phyloP scores from a whole-genome alignment of 2,888 invertebrate genomes.

The Hydropsyche betteni region DNA sequence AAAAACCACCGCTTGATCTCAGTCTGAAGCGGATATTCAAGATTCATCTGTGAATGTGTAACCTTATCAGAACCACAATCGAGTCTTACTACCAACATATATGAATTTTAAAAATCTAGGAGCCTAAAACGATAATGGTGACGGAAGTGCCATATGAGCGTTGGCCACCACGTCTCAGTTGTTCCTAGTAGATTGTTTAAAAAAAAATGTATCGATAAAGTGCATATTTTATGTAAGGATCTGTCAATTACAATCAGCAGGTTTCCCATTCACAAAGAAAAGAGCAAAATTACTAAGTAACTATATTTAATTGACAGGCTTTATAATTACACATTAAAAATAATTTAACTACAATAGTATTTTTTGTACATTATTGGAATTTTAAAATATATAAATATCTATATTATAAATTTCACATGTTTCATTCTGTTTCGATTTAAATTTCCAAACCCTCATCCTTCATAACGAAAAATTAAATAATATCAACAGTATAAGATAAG shows the following conservation, averaged over 20 bases:
- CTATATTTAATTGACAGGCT: constrained; percentile 55
- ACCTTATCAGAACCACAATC: constrained; percentile 15
- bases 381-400: constrained; percentile 76
- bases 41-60: constrained; percentile 27
- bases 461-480: background rate
- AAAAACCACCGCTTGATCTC: constrained; percentile 39
- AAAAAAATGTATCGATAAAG: constrained; percentile 32
- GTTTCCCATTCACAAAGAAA: constrained; percentile 56
- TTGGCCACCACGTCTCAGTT: constrained; percentile 58
- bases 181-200: constrained; percentile 64
- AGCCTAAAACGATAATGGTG: constrained; percentile 38
- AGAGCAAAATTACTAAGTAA: constrained; percentile 47
- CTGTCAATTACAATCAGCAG: constrained; percentile 51
- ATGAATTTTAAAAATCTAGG: constrained; percentile 41
- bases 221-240: constrained; percentile 45
- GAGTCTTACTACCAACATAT: constrained; percentile 38
- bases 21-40: constrained; percentile 35
- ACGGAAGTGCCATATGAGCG: constrained; percentile 46
- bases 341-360: constrained; percentile 73
- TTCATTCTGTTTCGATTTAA: background rate
- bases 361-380: constrained; percentile 79
- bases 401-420: constrained; percentile 53
- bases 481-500: too few species aligned
- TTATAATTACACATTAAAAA: constrained; percentile 69
- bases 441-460: background rate